A percentile compares a stretch with the other conserved stretches of the same genome.
These are phyloP conservation scores for Leptestheria dahalacensis DNA, from an alignment of 1,140 invertebrate species.

Conservation along the genomic window DNA sequence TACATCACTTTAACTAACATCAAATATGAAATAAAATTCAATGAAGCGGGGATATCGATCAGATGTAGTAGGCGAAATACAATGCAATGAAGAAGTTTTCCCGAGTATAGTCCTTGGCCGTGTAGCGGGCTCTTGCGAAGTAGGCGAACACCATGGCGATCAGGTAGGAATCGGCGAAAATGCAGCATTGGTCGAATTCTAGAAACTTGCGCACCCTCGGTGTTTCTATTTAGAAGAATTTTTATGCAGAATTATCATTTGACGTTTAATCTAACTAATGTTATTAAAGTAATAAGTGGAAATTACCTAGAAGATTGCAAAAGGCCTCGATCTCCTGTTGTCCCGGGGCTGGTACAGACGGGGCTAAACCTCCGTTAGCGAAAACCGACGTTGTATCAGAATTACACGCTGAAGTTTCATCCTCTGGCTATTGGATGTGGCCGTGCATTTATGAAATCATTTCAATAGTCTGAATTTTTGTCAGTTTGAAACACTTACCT, in stretches of 20 bases:
- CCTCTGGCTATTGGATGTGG: too few relatives aligned
- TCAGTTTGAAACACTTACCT: too few relatives aligned
- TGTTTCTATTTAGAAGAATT: background rate
- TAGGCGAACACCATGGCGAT: constrained; percentile 43
- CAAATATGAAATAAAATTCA: constrained; percentile 1
- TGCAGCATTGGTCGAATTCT: constrained; percentile 26
- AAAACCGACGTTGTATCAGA: too few relatives aligned
- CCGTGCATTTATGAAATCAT: too few relatives aligned
- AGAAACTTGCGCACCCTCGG: constrained; percentile 25
- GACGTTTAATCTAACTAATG: background rate
- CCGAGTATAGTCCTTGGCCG: constrained; percentile 32
- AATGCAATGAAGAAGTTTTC: constrained; percentile 41
- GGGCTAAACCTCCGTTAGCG: background rate
- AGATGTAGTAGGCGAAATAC: constrained; percentile 23
- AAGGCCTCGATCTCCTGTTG: background rate
- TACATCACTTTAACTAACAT: too few relatives aligned
- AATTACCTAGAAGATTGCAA: background rate
- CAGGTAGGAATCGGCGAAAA: constrained; percentile 36
- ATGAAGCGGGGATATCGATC: background rate
- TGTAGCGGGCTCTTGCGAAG: constrained; percentile 36
- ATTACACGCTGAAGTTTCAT: too few relatives aligned
- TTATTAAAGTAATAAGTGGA: background rate
- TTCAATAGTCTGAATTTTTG: too few relatives aligned
- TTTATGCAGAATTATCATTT: background rate
- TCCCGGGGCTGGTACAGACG: background rate